Evolutionary conservation across 2,888 invertebrate species (phyloP).

Genomic region (Ceriagrion tenellum): DNA sequence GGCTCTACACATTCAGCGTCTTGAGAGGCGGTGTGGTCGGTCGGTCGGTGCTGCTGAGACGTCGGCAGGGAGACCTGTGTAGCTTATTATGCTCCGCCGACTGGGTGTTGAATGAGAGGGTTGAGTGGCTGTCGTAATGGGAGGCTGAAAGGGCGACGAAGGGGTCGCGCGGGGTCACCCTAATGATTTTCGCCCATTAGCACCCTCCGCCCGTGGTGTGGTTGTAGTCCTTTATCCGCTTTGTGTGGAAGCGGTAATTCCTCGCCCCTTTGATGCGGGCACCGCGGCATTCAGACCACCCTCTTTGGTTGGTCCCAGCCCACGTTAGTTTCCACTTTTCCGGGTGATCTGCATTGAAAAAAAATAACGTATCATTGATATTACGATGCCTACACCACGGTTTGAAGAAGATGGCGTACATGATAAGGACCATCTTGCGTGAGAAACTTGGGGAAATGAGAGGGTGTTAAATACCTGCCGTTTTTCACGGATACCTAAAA

Average conservation of each 20-base stretch:
- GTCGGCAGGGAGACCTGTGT: neutral
- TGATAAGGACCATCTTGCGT: too few relatives aligned
- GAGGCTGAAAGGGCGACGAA: neutral
- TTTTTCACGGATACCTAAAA: too few relatives aligned
- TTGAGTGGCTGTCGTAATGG: neutral
- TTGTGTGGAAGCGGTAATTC: neutral
- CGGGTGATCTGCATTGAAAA: too few relatives aligned
- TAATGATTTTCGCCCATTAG: constrained; percentile 14
- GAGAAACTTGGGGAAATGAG: too few relatives aligned
- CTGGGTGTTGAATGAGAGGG: neutral
- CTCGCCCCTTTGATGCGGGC: neutral
- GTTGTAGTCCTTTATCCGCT: neutral
- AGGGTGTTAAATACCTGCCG: too few relatives aligned
- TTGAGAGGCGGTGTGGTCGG: neutral
- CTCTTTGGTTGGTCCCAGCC: neutral
- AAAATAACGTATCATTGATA: too few relatives aligned
- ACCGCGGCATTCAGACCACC: neutral
- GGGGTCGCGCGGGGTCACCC: neutral
- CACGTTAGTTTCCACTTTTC: too few relatives aligned
- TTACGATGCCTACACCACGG: too few relatives aligned
- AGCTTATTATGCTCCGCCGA: neutral
- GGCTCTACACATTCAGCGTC: neutral
- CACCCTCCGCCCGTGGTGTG: neutral
- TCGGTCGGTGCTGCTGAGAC: neutral
- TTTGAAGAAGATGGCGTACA: too few relatives aligned